phyloP scores from a whole-genome alignment of 2,888 invertebrate species.

The Choreutis nemorana region DNA sequence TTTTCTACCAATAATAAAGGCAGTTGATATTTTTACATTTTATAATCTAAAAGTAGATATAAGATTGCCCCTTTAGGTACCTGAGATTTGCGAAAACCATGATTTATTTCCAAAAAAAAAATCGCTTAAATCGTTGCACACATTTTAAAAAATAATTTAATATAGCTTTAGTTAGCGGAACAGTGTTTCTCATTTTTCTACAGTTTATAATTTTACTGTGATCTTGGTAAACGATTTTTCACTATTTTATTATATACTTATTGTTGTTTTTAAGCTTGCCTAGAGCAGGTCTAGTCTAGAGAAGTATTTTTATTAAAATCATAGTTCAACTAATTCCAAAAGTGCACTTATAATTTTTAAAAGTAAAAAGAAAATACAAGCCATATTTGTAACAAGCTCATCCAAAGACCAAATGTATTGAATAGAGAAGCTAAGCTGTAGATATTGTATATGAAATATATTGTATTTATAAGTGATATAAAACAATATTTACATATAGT shows the following conservation, averaged over 20 bases:
- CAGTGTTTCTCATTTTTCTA: constrained; percentile 60
- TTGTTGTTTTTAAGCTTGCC: constrained; percentile 22
- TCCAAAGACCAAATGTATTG: constrained; percentile 64
- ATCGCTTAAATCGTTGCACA: constrained; percentile 1
- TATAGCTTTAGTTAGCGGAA: constrained; percentile 19
- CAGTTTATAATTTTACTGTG: too few species aligned
- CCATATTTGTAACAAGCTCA: constrained; percentile 62
- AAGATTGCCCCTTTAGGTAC: constrained; percentile 54
- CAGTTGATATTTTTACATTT: too few species aligned
- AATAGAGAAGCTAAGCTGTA: constrained; percentile 53
- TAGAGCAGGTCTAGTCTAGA: constrained; percentile 51
- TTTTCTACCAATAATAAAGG: too few species aligned
- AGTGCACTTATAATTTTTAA: constrained; percentile 62
- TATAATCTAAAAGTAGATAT: too few species aligned
- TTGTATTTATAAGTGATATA: constrained; percentile 38
- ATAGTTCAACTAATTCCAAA: constrained; percentile 43
- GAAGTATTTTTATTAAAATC: constrained; percentile 32
- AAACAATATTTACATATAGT: too few species aligned
- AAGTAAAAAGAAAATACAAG: constrained; percentile 50
- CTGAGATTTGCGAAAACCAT: constrained; percentile 42
- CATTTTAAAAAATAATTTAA: constrained; percentile 6
- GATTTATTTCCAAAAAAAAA: constrained; percentile 14
- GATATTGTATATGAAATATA: constrained; percentile 37
- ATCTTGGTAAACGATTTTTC: too few species aligned
- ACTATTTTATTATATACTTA: constrained; percentile 16